Evolutionary conservation across 1,140 invertebrate species (phyloP), one percentile per base, ranked within the genome.

Genomic region (Drosophila ananassae): DNA sequence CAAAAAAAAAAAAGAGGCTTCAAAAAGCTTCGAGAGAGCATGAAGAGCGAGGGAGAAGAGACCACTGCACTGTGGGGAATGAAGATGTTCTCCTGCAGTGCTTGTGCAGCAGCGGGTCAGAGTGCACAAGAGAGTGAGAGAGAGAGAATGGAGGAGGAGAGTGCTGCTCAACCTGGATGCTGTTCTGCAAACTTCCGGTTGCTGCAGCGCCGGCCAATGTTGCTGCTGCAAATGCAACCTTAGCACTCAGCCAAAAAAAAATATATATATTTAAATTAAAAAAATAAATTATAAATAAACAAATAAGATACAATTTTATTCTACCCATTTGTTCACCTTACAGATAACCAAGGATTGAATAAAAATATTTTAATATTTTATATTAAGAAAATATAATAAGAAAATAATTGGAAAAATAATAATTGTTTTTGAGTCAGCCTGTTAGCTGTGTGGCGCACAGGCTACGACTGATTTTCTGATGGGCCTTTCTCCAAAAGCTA

Each of bases 151-250:
- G 17, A 17, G 17, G 10, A 37, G 7, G 8, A 10, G 34, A 37
- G 12, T 12, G 2, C 34, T 37, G 61, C 28, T 39, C 30, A 48
- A 54, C 55, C 61, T 77, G 48, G 62, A 61, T 78, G 66, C 57
- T 77, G 74, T 71, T 54, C 59, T 78, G 76, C 76, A 78, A 47
- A 73, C 55, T 82, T 82, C 79, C 82, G 77, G 77, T 69, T 53
- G 57, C 73, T 57, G 53, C 69, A 64, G 28, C 32, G 13, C 28
- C 17, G 25, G 32, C 24, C 37, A 32, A 37, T 37, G 61, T 37
- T 55, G 50, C 39, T 53, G 25, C 47, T 34, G 34, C 32, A 53
- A 21, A 13, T 46, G 39, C 22, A 25, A 37, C 34, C 3, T 37
- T 37, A n/a, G 12, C 34, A 12, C 34, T 37, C 4, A n/a, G 10